Evolutionary conservation across 1,140 invertebrate species (phyloP).

Genomic region (Anadara kagoshimensis): DNA sequence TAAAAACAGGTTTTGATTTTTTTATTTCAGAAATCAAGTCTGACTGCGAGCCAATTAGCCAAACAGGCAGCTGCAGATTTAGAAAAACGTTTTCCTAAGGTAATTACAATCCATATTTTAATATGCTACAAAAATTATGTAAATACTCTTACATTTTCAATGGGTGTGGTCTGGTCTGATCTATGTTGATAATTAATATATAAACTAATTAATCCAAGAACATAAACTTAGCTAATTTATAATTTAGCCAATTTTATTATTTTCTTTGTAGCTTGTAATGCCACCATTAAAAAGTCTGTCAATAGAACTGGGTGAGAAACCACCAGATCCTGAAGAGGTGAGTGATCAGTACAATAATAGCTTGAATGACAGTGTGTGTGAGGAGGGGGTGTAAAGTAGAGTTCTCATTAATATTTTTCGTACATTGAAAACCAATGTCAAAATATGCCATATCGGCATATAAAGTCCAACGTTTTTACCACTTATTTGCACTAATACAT

Average conservation of each 20-base stretch:
- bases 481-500: too few species aligned
- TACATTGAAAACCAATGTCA: too few species aligned
- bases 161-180: too few species aligned
- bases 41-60: conserved; percentile 35
- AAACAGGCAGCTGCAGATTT: conserved; percentile 54
- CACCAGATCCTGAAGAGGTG: conserved; percentile 65
- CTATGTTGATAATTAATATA: too few species aligned
- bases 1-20: conserved; percentile 10
- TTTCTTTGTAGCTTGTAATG: conserved; percentile 61
- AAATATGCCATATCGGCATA: too few species aligned
- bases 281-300: conserved; percentile 64
- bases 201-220: too few species aligned
- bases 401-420: too few species aligned
- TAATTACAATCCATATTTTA: conserved; percentile 27
- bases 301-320: conserved; percentile 62
- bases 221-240: neutral
- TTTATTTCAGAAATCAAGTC: conserved; percentile 31
- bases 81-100: conserved; percentile 67
- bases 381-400: neutral
- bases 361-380: neutral
- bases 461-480: too few species aligned
- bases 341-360: neutral
- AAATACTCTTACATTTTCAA: too few species aligned
- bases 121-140: neutral
- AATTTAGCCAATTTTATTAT: neutral